phyloP scores from a whole-genome alignment of 2,113 vertebrate species.

The Gila orcuttii region DNA sequence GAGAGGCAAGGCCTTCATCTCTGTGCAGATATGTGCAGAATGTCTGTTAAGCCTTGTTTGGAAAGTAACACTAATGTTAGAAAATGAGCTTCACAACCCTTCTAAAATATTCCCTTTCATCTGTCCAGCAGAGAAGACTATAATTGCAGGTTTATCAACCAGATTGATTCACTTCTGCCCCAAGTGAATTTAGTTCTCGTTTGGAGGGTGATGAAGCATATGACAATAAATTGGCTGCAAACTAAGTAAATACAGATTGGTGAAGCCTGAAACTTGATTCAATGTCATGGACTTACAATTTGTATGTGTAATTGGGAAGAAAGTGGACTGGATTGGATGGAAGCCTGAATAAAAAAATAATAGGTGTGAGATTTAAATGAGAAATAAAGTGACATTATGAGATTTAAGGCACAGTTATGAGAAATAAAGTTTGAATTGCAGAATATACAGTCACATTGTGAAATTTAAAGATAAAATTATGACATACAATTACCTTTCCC shows the following conservation, averaged over 20 bases:
- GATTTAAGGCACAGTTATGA: background rate
- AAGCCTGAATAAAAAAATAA: background rate
- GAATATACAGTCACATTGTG: background rate
- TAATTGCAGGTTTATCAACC: slow-evolving; percentile 41
- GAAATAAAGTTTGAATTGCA: background rate
- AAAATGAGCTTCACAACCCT: slow-evolving; percentile 34
- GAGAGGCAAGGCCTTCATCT: slow-evolving; percentile 28
- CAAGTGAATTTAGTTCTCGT: slow-evolving; percentile 26
- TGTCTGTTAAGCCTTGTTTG: background rate
- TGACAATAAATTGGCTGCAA: slow-evolving; percentile 38
- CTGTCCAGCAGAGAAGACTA: slow-evolving; percentile 36
- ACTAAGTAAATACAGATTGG: slow-evolving; percentile 3
- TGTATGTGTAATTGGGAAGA: background rate
- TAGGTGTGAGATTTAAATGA: background rate
- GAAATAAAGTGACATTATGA: background rate
- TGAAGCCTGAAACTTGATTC: background rate
- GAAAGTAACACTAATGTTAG: slow-evolving; percentile 45
- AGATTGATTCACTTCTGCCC: slow-evolving; percentile 38
- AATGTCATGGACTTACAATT: background rate
- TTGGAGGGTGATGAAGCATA: slow-evolving; percentile 38
- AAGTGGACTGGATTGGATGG: background rate
- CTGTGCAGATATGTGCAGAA: background rate
- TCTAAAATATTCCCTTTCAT: slow-evolving; percentile 18
- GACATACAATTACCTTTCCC: background rate
- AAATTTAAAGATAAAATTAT: background rate